phyloP scores from a whole-genome alignment of 2,113 vertebrate species.

The Puffinus mauretanicus region DNA sequence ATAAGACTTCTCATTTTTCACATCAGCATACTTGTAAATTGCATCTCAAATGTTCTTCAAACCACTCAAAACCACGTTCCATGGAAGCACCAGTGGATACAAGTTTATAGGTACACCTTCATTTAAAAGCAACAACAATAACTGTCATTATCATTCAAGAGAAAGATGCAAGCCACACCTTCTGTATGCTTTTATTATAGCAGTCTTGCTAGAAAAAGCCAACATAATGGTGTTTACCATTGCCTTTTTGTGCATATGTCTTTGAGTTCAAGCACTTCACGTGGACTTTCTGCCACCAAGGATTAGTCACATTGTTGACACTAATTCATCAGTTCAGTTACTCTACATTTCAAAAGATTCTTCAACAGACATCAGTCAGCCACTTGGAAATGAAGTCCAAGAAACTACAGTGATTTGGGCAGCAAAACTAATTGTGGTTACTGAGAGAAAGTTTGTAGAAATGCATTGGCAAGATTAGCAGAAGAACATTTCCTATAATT shows the following conservation, averaged over 20 bases:
- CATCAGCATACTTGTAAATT: background rate
- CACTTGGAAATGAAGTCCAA: background rate
- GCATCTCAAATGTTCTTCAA: background rate
- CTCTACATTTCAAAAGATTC: background rate
- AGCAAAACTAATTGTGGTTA: background rate
- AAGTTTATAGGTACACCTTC: background rate
- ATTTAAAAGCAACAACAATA: background rate
- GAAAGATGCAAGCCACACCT: background rate
- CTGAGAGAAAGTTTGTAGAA: background rate
- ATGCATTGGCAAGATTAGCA: constrained; percentile 1
- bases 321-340: background rate
- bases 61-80: background rate
- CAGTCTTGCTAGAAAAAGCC: background rate
- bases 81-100: background rate
- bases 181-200: background rate
- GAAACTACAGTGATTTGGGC: background rate
- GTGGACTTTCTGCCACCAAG: background rate
- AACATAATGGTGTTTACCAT: background rate
- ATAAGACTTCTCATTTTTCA: background rate
- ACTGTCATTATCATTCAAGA: background rate
- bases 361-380: background rate
- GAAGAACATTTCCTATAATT: constrained; percentile 24
- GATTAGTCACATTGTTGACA: background rate
- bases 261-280: background rate
- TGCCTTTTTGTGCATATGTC: background rate